Percentiles rank a stretch among this genome's conserved stretches.
Evolutionary conservation across 2,888 invertebrate species (phyloP).

Genomic region (Aplocera efformata): DNA sequence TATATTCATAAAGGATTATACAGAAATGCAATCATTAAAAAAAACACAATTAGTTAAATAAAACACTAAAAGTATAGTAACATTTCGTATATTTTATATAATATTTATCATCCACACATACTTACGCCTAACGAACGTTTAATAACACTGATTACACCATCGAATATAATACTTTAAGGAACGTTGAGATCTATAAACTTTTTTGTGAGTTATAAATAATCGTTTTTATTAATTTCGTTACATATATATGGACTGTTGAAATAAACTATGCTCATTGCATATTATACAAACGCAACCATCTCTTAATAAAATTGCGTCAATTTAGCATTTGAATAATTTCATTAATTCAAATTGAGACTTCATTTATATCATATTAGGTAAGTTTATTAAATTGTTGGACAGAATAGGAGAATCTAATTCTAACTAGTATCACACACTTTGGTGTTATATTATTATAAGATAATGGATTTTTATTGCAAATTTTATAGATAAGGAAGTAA

Average conservation of each 20-base stretch:
- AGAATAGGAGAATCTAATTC: slow-evolving; percentile 14
- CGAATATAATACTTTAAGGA: slow-evolving; percentile 43
- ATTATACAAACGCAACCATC: too few relatives aligned
- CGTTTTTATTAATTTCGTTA: too few relatives aligned
- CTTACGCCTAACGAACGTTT: slow-evolving; percentile 39
- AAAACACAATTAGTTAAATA: slow-evolving; percentile 12
- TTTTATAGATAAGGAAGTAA: slow-evolving; percentile 14
- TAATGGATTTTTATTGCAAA: slow-evolving; percentile 14
- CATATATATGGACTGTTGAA: too few relatives aligned
- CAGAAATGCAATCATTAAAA: too few relatives aligned
- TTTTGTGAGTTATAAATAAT: too few relatives aligned
- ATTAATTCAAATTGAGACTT: background rate
- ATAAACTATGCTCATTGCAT: too few relatives aligned
- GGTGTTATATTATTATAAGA: slow-evolving; percentile 8
- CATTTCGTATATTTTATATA: slow-evolving; percentile 63
- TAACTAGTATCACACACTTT: slow-evolving; percentile 20
- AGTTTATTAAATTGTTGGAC: slow-evolving; percentile 20
- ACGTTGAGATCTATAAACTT: slow-evolving; percentile 52
- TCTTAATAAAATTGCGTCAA: too few relatives aligned
- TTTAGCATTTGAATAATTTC: background rate
- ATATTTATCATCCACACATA: slow-evolving; percentile 51
- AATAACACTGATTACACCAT: slow-evolving; percentile 54
- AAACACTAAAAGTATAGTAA: slow-evolving; percentile 43
- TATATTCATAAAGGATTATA: too few relatives aligned
- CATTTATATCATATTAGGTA: slow-evolving; percentile 2